A percentile compares a stretch with the other conserved stretches of the same genome.
These are phyloP conservation scores for Lycopodina hypogea DNA, from an alignment of 37 sponge, comb jelly and placozoan genomes.

Conservation along the genomic window DNA sequence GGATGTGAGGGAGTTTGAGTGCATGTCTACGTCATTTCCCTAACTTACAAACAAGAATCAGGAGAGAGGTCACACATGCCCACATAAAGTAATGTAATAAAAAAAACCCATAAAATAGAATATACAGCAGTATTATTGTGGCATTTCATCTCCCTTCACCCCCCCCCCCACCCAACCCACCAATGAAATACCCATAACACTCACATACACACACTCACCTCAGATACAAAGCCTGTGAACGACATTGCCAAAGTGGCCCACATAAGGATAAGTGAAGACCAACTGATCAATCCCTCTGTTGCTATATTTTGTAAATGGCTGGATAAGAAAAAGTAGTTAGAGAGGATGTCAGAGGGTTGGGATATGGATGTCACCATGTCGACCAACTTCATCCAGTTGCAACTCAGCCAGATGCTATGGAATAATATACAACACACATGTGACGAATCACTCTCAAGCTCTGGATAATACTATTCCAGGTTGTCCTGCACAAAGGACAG, in stretches of 20 bases:
- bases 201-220: not conserved
- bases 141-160: not conserved
- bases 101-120: no score
- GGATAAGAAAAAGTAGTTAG: slow-evolving; percentile 1
- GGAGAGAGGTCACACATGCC: no score
- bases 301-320: not conserved
- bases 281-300: not conserved
- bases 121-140: no score
- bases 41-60: no score
- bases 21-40: no score
- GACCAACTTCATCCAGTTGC: slow-evolving; percentile 11
- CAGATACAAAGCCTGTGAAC: not conserved
- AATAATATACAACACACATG: not conserved
- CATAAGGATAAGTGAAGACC: not conserved
- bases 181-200: not conserved
- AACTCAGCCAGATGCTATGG: slow-evolving; percentile 10
- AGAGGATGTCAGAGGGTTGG: not conserved
- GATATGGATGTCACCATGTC: not conserved
- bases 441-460: no score
- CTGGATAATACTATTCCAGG: no score
- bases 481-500: no score
- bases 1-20: no score
- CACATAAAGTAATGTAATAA: no score
- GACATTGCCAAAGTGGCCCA: not conserved
- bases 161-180: not conserved